Evolutionary conservation across 2,113 vertebrate genomes (phyloP), one percentile per base, ranked within the genome.

Genomic region (rabbit (Oryctolagus cuniculus)): DNA sequence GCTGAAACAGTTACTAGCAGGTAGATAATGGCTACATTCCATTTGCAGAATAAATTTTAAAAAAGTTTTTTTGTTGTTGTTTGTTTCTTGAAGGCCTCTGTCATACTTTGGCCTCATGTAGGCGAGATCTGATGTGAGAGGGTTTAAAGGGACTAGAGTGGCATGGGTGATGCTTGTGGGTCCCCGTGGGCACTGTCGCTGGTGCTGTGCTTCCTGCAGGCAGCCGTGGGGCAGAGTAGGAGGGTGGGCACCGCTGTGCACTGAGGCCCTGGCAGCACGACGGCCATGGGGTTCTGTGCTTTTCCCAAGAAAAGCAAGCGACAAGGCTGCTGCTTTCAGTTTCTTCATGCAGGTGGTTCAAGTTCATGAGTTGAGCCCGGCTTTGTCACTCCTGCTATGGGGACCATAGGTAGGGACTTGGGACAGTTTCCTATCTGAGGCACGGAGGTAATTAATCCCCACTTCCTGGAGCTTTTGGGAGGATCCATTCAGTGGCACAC

Each of bases 401-500:
- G 72, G 84, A 70, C 25, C 12, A 25, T 69, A 15, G 19, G 22
- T 38, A 63, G n/a, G 63, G 80, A 58, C 49, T 25, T 1, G 24
- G 29, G 49, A 29, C 83, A 89, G 89, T 75, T 83, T 31, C 70
- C 78, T 53, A 49, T 44, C 15, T 75, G 64, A 75, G 51, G 91
- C n/a, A 55, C 4, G 5, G 38, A 64, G 22, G 49, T 75, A 58
- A 79, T 79, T 82, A 75, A 87, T 67, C 80, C 27, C 10, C 12
- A 55, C 78, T 67, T 79, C 79, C 55, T 66, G 61, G 90, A 80
- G 58, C 36, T 91, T 67, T 27, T 3, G 31, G 53, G 75, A 85
- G 63, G 74, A 93, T 89, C 70, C 67, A 1, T 89, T 96, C 84
- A 87, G 11, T 91, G 84, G 81, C 61, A 63, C 44, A 27, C 44